Base-by-base conservation (phyloP, 2,797 vertebrate genomes). In the Amblyraja radiata region DNA sequence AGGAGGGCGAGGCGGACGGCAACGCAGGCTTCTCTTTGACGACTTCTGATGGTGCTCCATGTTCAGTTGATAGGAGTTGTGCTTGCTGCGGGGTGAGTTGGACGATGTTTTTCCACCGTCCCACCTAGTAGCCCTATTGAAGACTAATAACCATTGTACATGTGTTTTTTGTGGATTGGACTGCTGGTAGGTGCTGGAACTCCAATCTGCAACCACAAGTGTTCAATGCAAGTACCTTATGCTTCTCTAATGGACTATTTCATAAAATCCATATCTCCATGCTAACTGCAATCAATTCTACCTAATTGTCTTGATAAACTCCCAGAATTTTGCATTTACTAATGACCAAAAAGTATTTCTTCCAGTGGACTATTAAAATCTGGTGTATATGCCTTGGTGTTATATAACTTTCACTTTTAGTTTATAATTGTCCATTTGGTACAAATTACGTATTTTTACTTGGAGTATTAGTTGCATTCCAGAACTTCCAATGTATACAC, bases 11-110 rank as follows among this genome's bases (percentile, higher is more conserved):
- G 90, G 68, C 39, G 90, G 90, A 74, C 90, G 71, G 68, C 71
- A 76, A 54, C 39, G 73, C 90, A n/a, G 90, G 39, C 90, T 91
- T 74, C 90, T 91, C 90, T 91, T 46, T 91, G 90, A 91, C 13
- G 90, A 92, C 90, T 58, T 46, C 90, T 54, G 90, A 76, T 76
- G 90, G 73, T 92, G 71, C 90, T 76, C 73, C 90, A 92, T 92
- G 71, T 92, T 92, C 90, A 92, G 90, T 92, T 92, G 90, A 92
- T 92, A 92, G 90, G 90, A 92, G 68, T 74, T 92, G 90, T 39
- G 90, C 90, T 76, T 92, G 90, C 71, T 92, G 90, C 25, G 90
- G 90, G 90, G 90, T 92, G 90, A 92, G 90, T 92, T 92, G 90
- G 90, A n/a, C 90, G 90, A 92, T 92, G 90, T 76, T 76, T 92